Base-by-base conservation (phyloP, 2,113 vertebrate genomes). In the Pelecanus crispus region DNA sequence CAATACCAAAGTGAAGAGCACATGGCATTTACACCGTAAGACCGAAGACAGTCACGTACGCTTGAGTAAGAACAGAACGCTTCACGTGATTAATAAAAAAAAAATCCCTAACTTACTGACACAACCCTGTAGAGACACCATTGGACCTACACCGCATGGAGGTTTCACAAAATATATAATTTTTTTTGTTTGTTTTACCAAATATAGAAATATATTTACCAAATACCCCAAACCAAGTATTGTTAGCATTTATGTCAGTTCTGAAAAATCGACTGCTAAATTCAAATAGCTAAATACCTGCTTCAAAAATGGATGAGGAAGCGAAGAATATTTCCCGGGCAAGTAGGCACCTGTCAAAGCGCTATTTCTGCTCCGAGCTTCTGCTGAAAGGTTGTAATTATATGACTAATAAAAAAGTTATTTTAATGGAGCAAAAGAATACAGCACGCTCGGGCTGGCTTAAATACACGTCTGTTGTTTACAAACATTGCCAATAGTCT, bases 181-280 rank as follows among this genome's bases (percentile, higher is more conserved):
- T 25, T 29, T 13, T 50, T 28, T 11, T 7, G 4, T n/a, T n/a
- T n/a, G 11, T 7, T 87, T 77, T 56, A 34, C 32, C 32, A 5
- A 40, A 70, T 17, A 10, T 34, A 42, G 17, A 26, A 25, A 28
- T 22, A 8, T 31, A n/a, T 65, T 70, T 58, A 44, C 32, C 49
- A 77, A 55, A 68, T 42, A n/a, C 18, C 29, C 34, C 1, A 4
- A 34, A n/a, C 19, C 20, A 53, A 47, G 15, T 26, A 28, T 12
- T 22, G 38, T 11, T 13, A 24, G 40, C 2, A 0, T 38, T 70
- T 55, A 9, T 3, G 2, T 31, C 1, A 0, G 24, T 42, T 55
- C 81, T 50, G 34, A 36, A 47, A 58, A 56, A 45, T 7, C 22
- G 5, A 22, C 65, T 62, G 66, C 70, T 42, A 22, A 40, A 87